phyloP scores from a whole-genome alignment of 2,797 vertebrate species.

The Lophura swinhoii region DNA sequence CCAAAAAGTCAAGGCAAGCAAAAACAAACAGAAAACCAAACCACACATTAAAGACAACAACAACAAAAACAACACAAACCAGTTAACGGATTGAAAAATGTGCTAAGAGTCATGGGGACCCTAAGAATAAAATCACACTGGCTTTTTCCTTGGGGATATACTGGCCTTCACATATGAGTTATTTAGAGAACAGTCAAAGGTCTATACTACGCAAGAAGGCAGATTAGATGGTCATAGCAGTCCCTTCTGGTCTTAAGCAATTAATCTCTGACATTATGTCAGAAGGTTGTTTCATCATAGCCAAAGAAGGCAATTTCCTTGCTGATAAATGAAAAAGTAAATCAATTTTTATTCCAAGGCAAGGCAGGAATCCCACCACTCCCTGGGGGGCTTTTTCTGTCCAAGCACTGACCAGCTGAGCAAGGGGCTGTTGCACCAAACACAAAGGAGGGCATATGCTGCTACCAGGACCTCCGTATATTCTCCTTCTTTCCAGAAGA shows the following conservation, averaged over 20 bases:
- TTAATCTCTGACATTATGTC: constrained; percentile 35
- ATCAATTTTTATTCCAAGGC: constrained; percentile 33
- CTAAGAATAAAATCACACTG: not conserved
- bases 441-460: not conserved
- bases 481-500: not conserved
- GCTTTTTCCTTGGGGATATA: constrained; percentile 26
- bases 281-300: constrained; percentile 38
- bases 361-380: not conserved
- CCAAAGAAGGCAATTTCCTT: constrained; percentile 41
- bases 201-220: constrained; percentile 52
- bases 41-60: not conserved
- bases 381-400: not conserved
- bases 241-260: constrained; percentile 48
- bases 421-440: not conserved
- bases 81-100: not conserved
- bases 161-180: constrained; percentile 49
- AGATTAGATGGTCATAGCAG: constrained; percentile 53
- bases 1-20: not conserved
- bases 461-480: not conserved
- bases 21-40: not conserved
- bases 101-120: not conserved
- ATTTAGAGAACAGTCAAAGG: constrained; percentile 14
- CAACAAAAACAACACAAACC: not conserved
- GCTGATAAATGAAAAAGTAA: constrained; percentile 43
- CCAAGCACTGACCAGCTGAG: not conserved